Evolutionary conservation across 2,888 invertebrate species (phyloP), one percentile per base, ranked within the genome.

Genomic region (Ectemnius continuus): DNA sequence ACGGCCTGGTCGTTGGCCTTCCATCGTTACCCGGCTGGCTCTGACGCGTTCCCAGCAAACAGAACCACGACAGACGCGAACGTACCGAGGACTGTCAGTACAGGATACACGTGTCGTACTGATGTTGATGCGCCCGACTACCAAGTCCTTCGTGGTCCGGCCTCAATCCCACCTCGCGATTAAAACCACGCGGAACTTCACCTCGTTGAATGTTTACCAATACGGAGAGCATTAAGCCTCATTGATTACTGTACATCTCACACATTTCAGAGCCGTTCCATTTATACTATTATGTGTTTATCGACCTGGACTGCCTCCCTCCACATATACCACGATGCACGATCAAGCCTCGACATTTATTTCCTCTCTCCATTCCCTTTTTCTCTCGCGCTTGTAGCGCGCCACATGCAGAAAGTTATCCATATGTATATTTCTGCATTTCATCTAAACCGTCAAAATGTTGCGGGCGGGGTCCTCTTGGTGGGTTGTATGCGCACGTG

Each of bases 401-500:
- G 5, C 52, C 52, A 52, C 16, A 14, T 14, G n/a, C 52, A 2
- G n/a, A 52, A 52, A 52, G 36, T 14, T 16, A n/a, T 52, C 1
- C 52, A 52, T 13, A 14, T 52, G 52, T 52, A 52, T 36, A 36
- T 36, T 36, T 36, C 36, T 36, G 36, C 36, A 11, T 65, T 47
- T 63, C 64, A 11, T 63, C 46, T 16, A 23, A 23, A 48, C 45
- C 61, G 61, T 67, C 75, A 16, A 61, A 70, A 61, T 67, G 60
- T 63, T 61, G 59, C 57, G 61, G 14, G 56, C 61, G n/a, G 52
- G 4, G 52, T 52, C 16, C 16, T 16, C 16, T 63, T 57, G 66
- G 58, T 76, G 76, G 36, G 36, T 36, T 36, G 11, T 76, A 45
- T 76, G 72, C 76, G 52, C 76, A 77, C 77, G 76, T 76, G 76